Conservation (phyloP, 2,888 invertebrate genomes). For the Agapetus fuscipes region DNA sequence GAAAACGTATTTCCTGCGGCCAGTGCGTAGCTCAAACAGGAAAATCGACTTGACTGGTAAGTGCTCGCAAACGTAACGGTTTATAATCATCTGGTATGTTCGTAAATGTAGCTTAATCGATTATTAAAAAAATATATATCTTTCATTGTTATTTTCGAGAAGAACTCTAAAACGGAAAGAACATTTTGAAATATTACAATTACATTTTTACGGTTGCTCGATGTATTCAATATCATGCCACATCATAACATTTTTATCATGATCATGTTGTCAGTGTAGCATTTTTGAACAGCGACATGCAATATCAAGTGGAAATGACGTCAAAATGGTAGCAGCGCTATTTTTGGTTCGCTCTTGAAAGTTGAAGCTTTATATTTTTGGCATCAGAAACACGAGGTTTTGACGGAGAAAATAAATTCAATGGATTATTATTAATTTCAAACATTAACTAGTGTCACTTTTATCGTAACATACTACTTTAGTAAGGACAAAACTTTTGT, state of each 20-base stretch:
- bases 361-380: constrained; percentile 18
- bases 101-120: neutral
- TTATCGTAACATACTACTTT: neutral
- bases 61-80: constrained; percentile 1
- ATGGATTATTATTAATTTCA: neutral
- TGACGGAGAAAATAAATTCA: constrained; percentile 8
- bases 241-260: too few species aligned
- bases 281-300: constrained; percentile 12
- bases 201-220: too few species aligned
- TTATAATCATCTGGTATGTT: neutral
- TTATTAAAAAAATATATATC: too few species aligned
- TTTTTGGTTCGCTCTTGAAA: constrained; percentile 20
- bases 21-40: constrained; percentile 45
- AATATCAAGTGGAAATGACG: constrained; percentile 20
- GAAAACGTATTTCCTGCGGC: constrained; percentile 27
- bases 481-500: too few species aligned
- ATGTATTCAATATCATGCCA: too few species aligned
- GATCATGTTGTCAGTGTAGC: too few species aligned
- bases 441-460: neutral
- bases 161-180: too few species aligned
- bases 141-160: too few species aligned
- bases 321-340: constrained; percentile 17
- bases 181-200: too few species aligned
- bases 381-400: constrained; percentile 19
- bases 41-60: constrained; percentile 33